phyloP scores from a whole-genome alignment of 30 jellyfish, hydroid and myxozoan genomes.

The Cassiopea xamachana region DNA sequence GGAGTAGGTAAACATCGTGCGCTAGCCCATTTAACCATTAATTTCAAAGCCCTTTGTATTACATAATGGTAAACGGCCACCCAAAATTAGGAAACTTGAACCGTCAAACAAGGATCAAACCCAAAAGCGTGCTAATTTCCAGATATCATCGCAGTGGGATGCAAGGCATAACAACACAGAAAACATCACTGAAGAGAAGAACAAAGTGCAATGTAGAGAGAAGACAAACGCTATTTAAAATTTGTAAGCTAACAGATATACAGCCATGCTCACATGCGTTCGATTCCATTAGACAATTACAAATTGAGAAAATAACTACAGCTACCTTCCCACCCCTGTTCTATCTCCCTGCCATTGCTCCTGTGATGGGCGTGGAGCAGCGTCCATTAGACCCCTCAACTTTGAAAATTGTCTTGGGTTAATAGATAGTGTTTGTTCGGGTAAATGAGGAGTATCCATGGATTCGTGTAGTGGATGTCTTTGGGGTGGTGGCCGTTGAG shows the following conservation, averaged over 20 bases:
- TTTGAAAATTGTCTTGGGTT: slow-evolving; percentile 8
- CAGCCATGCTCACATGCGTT: not conserved
- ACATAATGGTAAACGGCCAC: no score
- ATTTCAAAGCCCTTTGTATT: no score
- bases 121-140: no score
- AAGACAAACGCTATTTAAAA: not conserved
- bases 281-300: not conserved
- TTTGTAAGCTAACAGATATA: not conserved
- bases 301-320: slow-evolving; percentile 7
- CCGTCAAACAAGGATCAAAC: no score
- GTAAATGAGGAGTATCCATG: not conserved
- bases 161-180: not conserved
- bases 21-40: no score
- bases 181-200: not conserved
- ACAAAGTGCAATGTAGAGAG: not conserved
- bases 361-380: not conserved
- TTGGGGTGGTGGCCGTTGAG: slow-evolving; percentile 29
- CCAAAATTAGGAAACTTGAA: no score
- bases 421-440: not conserved
- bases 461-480: slow-evolving; percentile 10
- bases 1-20: no score
- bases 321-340: slow-evolving; percentile 63
- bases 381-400: slow-evolving; percentile 17
- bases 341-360: slow-evolving; percentile 53
- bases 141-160: no score